phyloP scores from a whole-genome alignment of 64 coral and sea anemone genomes.

The Montipora efflorescens region DNA sequence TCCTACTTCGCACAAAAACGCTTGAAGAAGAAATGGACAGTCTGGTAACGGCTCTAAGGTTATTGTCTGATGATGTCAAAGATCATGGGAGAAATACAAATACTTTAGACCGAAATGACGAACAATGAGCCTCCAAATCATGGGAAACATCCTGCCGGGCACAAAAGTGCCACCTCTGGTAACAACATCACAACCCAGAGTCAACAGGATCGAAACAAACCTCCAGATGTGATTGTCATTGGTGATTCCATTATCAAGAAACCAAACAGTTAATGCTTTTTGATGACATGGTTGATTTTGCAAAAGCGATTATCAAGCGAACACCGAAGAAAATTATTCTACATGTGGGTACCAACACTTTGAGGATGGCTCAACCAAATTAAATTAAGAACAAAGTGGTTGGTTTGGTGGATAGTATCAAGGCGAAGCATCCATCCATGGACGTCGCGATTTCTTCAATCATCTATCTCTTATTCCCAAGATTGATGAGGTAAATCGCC shows the following conservation, averaged over 20 bases:
- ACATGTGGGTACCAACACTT: too few relatives aligned
- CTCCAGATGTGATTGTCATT: constrained; percentile 25
- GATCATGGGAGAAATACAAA: background rate
- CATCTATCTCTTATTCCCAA: too few relatives aligned
- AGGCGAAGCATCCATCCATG: too few relatives aligned
- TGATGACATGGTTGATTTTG: constrained; percentile 50
- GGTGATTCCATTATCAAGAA: constrained; percentile 37
- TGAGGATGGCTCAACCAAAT: too few relatives aligned
- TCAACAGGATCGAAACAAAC: constrained; percentile 9
- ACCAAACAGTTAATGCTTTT: constrained; percentile 18
- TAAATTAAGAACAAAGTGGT: too few relatives aligned
- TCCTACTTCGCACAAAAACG: constrained; percentile 6
- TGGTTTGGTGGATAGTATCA: too few relatives aligned
- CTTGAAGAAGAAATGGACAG: constrained; percentile 28
- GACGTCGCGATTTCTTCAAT: too few relatives aligned
- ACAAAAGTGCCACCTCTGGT: background rate
- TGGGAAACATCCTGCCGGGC: background rate
- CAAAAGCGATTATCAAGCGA: constrained; percentile 42
- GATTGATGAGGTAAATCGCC: too few relatives aligned
- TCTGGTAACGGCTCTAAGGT: constrained; percentile 18
- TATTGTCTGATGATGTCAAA: constrained; percentile 9
- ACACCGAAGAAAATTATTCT: constrained; percentile 19
- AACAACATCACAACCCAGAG: constrained; percentile 12
- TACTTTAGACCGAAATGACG: background rate
- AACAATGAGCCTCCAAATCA: constrained; percentile 24